Evolutionary conservation across 1,140 invertebrate genomes (phyloP).

Genomic region (Zaprionus inermis): DNA sequence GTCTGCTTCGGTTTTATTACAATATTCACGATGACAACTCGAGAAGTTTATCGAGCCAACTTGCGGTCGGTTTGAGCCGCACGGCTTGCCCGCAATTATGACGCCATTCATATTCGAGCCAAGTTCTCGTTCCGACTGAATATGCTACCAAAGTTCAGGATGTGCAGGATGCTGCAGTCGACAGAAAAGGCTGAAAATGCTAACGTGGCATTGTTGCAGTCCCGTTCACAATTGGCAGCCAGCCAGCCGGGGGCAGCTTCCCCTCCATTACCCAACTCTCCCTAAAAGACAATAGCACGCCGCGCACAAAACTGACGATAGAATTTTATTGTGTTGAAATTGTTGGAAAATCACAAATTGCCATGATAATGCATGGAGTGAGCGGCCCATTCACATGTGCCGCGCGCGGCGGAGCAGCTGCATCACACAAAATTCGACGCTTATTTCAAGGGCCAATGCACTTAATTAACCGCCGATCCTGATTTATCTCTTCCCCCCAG

Average conservation of each 20-base stretch:
- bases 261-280: not conserved
- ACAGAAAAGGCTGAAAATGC: slow-evolving; percentile 25
- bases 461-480: slow-evolving; percentile 42
- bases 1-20: slow-evolving; percentile 28
- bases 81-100: slow-evolving; percentile 53
- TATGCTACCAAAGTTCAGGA: slow-evolving; percentile 4
- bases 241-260: slow-evolving; percentile 45
- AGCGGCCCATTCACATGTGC: slow-evolving; percentile 14
- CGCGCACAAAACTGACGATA: slow-evolving; percentile 40
- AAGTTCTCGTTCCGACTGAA: not conserved
- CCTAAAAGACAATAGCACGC: not conserved
- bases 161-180: slow-evolving; percentile 4
- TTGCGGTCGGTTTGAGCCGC: slow-evolving; percentile 9
- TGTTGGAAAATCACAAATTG: slow-evolving; percentile 73
- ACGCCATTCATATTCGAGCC: slow-evolving; percentile 53
- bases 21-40: slow-evolving; percentile 42
- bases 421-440: slow-evolving; percentile 7
- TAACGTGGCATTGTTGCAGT: slow-evolving; percentile 53
- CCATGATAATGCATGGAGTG: not conserved
- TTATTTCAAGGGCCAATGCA: slow-evolving; percentile 30
- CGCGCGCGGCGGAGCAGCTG: not conserved
- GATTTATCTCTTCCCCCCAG: not conserved
- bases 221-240: slow-evolving; percentile 48
- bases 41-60: slow-evolving; percentile 6
- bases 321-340: slow-evolving; percentile 69